Conservation (phyloP, 2,888 invertebrate genomes). For the Pollenia amentaria region DNA sequence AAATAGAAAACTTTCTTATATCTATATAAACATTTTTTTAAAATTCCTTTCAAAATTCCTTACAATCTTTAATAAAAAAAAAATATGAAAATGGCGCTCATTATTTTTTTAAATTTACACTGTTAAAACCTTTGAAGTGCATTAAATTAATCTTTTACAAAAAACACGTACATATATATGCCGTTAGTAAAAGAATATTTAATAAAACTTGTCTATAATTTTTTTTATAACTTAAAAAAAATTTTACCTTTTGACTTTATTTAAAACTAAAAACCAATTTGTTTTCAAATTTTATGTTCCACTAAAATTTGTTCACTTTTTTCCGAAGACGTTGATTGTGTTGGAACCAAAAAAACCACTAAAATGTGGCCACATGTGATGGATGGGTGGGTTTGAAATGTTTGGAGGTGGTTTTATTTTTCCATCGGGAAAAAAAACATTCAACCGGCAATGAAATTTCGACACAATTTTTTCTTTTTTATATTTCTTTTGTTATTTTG, state of each 20-base stretch:
- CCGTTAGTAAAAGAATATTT: neutral
- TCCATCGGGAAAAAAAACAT: neutral
- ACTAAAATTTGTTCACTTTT: constrained; percentile 31
- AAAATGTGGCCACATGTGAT: constrained; percentile 72
- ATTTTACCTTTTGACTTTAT: constrained; percentile 48
- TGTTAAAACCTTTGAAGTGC: too few species aligned
- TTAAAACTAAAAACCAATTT: constrained; percentile 6
- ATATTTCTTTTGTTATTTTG: constrained; percentile 1
- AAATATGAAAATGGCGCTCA: too few species aligned
- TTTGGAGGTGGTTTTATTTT: constrained; percentile 48
- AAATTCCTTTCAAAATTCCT: too few species aligned
- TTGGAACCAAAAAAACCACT: constrained; percentile 67
- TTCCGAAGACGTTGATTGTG: constrained; percentile 63
- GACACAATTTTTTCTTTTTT: constrained; percentile 50
- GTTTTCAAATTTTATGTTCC: constrained; percentile 11
- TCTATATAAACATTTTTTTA: too few species aligned
- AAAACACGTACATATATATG: too few species aligned
- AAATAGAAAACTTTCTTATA: too few species aligned
- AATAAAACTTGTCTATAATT: neutral
- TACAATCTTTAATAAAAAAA: too few species aligned
- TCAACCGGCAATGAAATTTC: constrained; percentile 39
- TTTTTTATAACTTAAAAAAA: neutral
- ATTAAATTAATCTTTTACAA: too few species aligned
- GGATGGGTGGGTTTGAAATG: constrained; percentile 54
- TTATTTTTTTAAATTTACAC: too few species aligned